A percentile compares a stretch with the other conserved stretches of the same genome.
Evolutionary conservation across 2,113 vertebrate genomes (phyloP).

Genomic region (Perca flavescens): DNA sequence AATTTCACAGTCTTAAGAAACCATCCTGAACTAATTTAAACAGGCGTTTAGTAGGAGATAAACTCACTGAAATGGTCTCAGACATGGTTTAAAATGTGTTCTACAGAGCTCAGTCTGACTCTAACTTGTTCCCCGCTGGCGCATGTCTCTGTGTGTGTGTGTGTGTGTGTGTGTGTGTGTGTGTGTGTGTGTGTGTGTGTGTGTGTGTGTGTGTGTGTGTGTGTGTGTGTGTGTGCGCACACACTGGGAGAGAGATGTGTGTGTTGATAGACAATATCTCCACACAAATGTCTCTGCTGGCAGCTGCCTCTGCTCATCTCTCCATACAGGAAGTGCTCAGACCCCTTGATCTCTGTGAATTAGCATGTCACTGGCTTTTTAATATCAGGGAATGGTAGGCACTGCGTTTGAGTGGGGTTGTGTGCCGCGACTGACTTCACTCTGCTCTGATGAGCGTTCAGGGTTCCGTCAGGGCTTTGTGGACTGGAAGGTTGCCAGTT

Average conservation of each 20-base stretch:
- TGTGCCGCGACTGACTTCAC: neutral
- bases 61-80: neutral
- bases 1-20: neutral
- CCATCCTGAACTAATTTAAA: neutral
- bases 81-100: neutral
- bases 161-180: neutral
- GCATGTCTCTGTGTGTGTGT: neutral
- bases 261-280: neutral
- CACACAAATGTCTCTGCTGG: neutral
- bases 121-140: neutral
- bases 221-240: neutral
- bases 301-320: neutral
- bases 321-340: neutral
- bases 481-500: neutral
- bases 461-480: neutral
- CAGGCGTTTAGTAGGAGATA: too few species aligned
- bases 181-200: conserved; percentile 10
- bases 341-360: conserved; percentile 9
- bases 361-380: neutral
- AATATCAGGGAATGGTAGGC: neutral
- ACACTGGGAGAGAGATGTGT: neutral
- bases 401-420: neutral
- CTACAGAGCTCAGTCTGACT: neutral
- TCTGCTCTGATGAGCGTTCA: neutral
- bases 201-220: conserved; percentile 2